Conservation (phyloP, 2,797 vertebrate genomes). For the Oceanodroma leucorhoa region DNA sequence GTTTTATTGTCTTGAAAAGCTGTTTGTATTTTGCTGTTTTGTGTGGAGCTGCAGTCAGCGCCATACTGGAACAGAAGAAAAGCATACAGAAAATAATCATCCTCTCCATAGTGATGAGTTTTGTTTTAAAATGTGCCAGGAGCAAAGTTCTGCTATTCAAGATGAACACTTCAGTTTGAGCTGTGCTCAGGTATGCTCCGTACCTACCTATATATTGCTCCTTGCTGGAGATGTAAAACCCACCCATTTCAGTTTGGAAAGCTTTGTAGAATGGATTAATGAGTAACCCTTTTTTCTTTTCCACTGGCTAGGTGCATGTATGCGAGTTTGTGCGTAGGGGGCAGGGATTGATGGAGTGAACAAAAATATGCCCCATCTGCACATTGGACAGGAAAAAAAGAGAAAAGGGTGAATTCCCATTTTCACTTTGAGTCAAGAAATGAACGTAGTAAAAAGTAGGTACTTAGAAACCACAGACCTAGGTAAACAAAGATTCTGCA, state of each 20-base stretch:
- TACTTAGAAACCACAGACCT: constrained; percentile 60
- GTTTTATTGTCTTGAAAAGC: constrained; percentile 35
- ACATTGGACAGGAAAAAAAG: constrained; percentile 88
- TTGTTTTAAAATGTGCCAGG: constrained; percentile 24
- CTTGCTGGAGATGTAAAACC: constrained; percentile 87
- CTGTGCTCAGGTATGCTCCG: constrained; percentile 70
- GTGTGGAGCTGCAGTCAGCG: not conserved
- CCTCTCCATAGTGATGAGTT: constrained; percentile 76
- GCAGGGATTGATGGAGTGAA: constrained; percentile 81
- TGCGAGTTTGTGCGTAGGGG: constrained; percentile 72
- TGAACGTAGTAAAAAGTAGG: constrained; percentile 65
- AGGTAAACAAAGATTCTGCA: constrained; percentile 78
- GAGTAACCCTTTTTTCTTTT: constrained; percentile 98
- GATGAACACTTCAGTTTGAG: constrained; percentile 49
- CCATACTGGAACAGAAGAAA: constrained; percentile 66
- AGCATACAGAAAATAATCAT: constrained; percentile 74
- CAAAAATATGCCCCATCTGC: constrained; percentile 81
- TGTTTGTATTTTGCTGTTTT: constrained; percentile 20
- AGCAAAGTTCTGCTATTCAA: constrained; percentile 40
- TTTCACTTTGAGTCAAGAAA: constrained; percentile 87
- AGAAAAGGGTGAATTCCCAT: constrained; percentile 91
- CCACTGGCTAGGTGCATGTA: constrained; percentile 87
- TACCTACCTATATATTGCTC: constrained; percentile 93
- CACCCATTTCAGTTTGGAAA: constrained; percentile 91
- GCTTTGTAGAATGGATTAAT: constrained; percentile 87